phyloP scores from a whole-genome alignment of 2,113 vertebrate species.

The Bubo bubo region DNA sequence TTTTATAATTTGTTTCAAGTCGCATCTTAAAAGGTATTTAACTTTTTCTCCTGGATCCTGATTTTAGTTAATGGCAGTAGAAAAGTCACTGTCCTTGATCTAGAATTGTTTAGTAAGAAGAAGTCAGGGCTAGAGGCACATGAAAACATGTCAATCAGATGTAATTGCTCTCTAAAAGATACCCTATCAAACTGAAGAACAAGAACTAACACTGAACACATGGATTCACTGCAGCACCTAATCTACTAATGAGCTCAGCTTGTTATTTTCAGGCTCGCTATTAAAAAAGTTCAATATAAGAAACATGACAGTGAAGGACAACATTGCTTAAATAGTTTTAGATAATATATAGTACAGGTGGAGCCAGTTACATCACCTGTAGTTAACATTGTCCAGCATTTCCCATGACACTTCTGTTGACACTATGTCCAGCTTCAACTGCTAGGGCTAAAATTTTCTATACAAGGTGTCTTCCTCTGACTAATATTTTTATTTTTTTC shows the following conservation, averaged over 20 bases:
- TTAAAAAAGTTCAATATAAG: constrained; percentile 74
- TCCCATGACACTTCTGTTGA: neutral
- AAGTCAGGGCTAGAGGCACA: constrained; percentile 78
- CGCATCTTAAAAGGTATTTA: constrained; percentile 73
- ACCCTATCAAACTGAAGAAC: constrained; percentile 78
- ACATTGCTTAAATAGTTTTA: constrained; percentile 55
- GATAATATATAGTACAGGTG: neutral
- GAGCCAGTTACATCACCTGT: neutral
- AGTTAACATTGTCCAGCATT: neutral
- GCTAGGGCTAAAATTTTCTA: neutral
- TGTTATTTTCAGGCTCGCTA: constrained; percentile 83
- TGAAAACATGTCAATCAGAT: constrained; percentile 91
- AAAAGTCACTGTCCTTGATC: constrained; percentile 81
- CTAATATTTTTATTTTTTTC: neutral
- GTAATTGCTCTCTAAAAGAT: constrained; percentile 90
- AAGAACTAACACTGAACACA: constrained; percentile 78
- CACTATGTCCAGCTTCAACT: neutral
- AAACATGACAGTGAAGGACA: constrained; percentile 85
- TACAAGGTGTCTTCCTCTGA: neutral
- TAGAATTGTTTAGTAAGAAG: constrained; percentile 72
- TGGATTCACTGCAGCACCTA: constrained; percentile 87
- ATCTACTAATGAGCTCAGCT: constrained; percentile 90
- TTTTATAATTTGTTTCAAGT: constrained; percentile 81
- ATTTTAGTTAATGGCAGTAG: constrained; percentile 79
- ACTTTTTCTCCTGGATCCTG: constrained; percentile 72